These are phyloP conservation scores for Telmatochromis sp. DNA, from an alignment of 2,113 vertebrate species.

Conservation along the genomic window DNA sequence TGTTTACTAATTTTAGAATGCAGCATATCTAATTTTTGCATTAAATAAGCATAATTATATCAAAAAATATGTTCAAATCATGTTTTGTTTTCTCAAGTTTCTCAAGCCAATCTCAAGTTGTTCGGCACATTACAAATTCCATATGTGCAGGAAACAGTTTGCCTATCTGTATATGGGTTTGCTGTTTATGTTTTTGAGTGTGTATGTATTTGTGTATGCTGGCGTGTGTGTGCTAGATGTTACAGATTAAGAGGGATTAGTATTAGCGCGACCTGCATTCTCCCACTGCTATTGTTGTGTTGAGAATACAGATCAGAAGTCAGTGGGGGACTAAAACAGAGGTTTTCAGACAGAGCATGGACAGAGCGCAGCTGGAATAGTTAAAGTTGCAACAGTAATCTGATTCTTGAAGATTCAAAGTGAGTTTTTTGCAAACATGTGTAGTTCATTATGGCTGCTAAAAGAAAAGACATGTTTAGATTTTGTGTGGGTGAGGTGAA, in stretches of 20 bases:
- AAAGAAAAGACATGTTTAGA: neutral
- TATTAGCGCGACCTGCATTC: slow-evolving; percentile 12
- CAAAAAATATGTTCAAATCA: neutral
- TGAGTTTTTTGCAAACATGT: neutral
- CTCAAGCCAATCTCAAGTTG: neutral
- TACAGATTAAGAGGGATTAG: slow-evolving; percentile 49
- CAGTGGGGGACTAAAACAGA: neutral
- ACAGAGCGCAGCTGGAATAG: neutral
- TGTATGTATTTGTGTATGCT: neutral
- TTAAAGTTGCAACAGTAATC: neutral
- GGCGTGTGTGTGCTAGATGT: neutral
- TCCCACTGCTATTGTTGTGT: slow-evolving; percentile 17
- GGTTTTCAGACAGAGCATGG: neutral
- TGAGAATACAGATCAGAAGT: slow-evolving; percentile 34
- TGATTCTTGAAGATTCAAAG: neutral
- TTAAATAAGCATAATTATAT: neutral
- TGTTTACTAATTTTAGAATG: neutral
- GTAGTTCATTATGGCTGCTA: too few species aligned
- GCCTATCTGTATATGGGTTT: neutral
- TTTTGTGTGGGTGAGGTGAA: neutral
- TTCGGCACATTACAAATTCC: neutral
- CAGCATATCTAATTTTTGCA: neutral
- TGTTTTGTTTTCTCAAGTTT: neutral
- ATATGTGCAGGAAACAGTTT: neutral
- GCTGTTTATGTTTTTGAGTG: neutral